Evolutionary conservation across 2,888 invertebrate genomes (phyloP).

Genomic region (Syritta pipiens): DNA sequence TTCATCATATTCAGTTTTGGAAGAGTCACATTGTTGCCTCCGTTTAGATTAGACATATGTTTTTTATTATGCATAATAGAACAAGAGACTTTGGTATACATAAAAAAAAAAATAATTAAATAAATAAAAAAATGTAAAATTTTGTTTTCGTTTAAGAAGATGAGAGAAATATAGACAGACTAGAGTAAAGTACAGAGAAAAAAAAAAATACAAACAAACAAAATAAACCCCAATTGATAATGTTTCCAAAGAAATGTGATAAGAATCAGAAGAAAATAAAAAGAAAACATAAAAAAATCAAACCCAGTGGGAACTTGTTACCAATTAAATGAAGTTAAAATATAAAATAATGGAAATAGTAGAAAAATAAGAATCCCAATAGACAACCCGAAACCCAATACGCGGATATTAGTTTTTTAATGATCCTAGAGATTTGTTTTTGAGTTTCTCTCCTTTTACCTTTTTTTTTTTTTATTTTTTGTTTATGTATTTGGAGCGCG

Average conservation of each 20-base stretch:
- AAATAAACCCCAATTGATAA: conserved; percentile 31
- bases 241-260: conserved; percentile 63
- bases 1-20: conserved; percentile 13
- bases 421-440: conserved; percentile 10
- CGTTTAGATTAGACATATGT: too few species aligned
- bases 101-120: too few species aligned
- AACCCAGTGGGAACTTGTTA: conserved; percentile 26
- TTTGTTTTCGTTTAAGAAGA: conserved; percentile 69
- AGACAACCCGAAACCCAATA: conserved; percentile 10
- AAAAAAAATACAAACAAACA: not conserved
- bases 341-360: conserved; percentile 1
- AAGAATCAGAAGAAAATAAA: conserved; percentile 27
- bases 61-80: not conserved
- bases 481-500: conserved; percentile 31
- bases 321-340: conserved; percentile 15
- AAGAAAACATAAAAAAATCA: conserved; percentile 6
- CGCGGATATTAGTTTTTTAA: conserved; percentile 38
- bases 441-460: conserved; percentile 22
- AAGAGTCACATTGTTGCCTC: conserved; percentile 29
- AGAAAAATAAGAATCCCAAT: too few species aligned
- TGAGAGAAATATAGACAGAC: conserved; percentile 62
- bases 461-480: conserved; percentile 15
- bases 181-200: conserved; percentile 42
- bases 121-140: conserved; percentile 50
- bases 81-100: conserved; percentile 45